phyloP scores from a whole-genome alignment of 37 sponge, comb jelly and placozoan genomes.

The Hormiphora californensis region DNA sequence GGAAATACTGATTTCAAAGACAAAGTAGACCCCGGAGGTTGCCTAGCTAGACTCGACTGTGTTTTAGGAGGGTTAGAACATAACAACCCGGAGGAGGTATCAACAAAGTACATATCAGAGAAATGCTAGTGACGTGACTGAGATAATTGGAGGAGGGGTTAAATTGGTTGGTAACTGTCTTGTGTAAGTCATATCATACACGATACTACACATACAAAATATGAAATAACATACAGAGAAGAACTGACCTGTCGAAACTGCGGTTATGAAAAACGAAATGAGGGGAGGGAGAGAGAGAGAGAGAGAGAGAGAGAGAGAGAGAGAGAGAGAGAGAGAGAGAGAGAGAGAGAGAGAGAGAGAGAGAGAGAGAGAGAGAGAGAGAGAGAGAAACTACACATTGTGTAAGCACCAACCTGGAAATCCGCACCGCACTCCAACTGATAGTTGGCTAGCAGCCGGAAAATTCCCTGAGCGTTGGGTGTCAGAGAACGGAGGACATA shows the following conservation, averaged over 20 bases:
- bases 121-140: too few species aligned
- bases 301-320: conserved; percentile 62
- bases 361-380: conserved; percentile 61
- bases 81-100: too few species aligned
- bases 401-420: conserved; percentile 73
- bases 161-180: too few species aligned
- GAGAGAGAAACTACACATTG: conserved; percentile 33
- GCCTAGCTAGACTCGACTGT: too few species aligned
- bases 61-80: too few species aligned
- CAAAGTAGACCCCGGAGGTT: not conserved
- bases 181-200: too few species aligned
- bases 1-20: not conserved
- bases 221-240: too few species aligned
- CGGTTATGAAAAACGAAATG: too few species aligned
- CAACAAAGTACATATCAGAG: too few species aligned
- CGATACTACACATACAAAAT: too few species aligned
- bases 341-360: conserved; percentile 61
- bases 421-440: conserved; percentile 65
- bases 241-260: too few species aligned
- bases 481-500: conserved; percentile 84
- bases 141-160: too few species aligned
- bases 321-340: conserved; percentile 55
- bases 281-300: conserved; percentile 49
- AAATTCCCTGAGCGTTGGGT: conserved; percentile 82
- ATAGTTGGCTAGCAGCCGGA: conserved; percentile 65